These are phyloP conservation scores for Gallinago nigripennis DNA, from an alignment of 2,797 vertebrate species.

Conservation along the genomic window DNA sequence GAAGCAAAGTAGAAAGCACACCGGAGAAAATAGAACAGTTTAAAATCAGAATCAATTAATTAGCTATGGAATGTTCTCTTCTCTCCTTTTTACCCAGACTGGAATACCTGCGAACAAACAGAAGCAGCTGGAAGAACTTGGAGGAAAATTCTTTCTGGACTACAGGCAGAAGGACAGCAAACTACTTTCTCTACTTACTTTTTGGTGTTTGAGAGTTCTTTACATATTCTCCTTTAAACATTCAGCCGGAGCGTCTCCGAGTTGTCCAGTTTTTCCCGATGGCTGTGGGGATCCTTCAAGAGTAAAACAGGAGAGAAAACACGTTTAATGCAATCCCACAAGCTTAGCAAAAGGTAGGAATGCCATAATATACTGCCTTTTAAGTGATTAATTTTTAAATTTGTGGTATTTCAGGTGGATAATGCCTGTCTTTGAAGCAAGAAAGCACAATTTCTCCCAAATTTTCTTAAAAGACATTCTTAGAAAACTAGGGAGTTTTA, in stretches of 20 bases:
- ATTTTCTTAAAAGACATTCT: not conserved
- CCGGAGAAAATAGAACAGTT: not conserved
- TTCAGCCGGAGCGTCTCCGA: fast-evolving
- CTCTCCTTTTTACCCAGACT: not conserved
- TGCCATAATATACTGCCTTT: not conserved
- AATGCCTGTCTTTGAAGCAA: not conserved
- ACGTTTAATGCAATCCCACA: fast-evolving
- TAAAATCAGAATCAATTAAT: not conserved
- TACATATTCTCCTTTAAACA: not conserved
- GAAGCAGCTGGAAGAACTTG: not conserved
- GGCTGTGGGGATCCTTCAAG: not conserved
- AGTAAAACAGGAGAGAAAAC: not conserved
- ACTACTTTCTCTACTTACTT: not conserved
- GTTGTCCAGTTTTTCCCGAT: not conserved
- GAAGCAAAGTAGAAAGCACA: not conserved
- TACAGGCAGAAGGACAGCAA: not conserved
- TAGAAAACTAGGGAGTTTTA: not conserved
- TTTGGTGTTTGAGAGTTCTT: not conserved
- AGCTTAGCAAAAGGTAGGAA: not conserved
- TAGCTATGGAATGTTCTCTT: not conserved
- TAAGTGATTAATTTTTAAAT: not conserved
- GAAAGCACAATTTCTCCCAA: not conserved
- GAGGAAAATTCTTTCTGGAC: not conserved
- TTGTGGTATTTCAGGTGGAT: not conserved
- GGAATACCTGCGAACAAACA: not conserved